These are phyloP conservation scores for Muscicapa comitata DNA, from an alignment of 2,797 vertebrate species.

Conservation along the genomic window DNA sequence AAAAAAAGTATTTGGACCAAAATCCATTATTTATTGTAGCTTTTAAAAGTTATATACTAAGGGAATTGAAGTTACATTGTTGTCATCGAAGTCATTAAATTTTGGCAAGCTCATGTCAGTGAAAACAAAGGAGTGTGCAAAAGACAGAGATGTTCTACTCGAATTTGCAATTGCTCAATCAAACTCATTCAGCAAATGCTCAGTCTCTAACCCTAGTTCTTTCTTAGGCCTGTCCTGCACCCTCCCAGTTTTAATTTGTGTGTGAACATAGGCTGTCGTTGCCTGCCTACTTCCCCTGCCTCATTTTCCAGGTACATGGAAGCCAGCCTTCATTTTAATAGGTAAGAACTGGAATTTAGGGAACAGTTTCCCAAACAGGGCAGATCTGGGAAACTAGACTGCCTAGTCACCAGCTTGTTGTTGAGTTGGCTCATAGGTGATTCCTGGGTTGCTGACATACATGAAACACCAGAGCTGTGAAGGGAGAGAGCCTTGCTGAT, in stretches of 20 bases:
- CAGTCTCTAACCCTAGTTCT: background rate
- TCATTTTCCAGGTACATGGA: background rate
- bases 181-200: background rate
- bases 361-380: background rate
- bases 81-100: background rate
- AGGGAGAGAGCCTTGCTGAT: background rate
- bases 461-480: background rate
- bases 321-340: background rate
- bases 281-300: background rate
- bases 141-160: background rate
- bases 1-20: background rate
- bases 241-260: background rate
- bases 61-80: background rate
- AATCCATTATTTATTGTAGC: background rate
- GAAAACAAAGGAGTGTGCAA: background rate
- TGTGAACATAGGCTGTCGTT: background rate
- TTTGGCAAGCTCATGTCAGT: background rate
- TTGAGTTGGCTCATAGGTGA: background rate
- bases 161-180: background rate
- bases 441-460: background rate
- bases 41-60: background rate
- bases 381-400: background rate
- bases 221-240: background rate
- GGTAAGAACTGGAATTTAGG: background rate
- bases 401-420: background rate